Evolutionary conservation across 1,140 invertebrate species (phyloP), one percentile per base, ranked within the genome.

Genomic region (Diachasmimorpha longicaudata): DNA sequence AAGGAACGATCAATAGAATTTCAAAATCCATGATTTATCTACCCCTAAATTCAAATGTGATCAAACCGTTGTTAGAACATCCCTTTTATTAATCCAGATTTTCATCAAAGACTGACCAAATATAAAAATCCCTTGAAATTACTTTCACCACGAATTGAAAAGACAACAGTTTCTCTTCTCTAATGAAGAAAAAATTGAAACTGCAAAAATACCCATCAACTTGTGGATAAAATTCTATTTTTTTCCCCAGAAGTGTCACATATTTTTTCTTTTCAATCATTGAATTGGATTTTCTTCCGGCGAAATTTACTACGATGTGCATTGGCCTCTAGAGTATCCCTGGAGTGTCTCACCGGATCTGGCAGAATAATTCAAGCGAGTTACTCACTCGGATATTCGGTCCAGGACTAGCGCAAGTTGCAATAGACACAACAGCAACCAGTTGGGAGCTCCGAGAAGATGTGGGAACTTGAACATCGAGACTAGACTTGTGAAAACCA

Each of bases 311-410:
- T 63, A 5, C 9, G 58, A 25, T 19, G 58, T 63, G 14, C 19
- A 63, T 25, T 19, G 58, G 19, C 11, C 58, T 21, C 48, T 55
- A 1, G 58, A 25, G 58, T 25, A 63, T 25, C 8, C 11, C 58
- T 63, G 5, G 8, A 23, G 58, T 14, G 19, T 25, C 19, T 63
- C 58, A 25, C 5, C 4, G 23, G 58, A 63, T 6, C 21, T 9
- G 0, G 23, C 13, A 31, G 58, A 63, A 63, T 63, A 63, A 63
- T 63, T 63, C 19, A 63, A 25, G 58, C 67, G 67, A 78, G 75
- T 52, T 72, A 42, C 55, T 79, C 73, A 76, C 63, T 78, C 31
- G 58, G 66, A 48, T 55, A 72, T 23, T 21, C 9, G 11, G 37
- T 21, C 13, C 68, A 72, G n/a, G 39, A 66, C 13, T 36, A n/a